phyloP scores from a whole-genome alignment of 2,888 invertebrate species.

The Dendrolimus houi region DNA sequence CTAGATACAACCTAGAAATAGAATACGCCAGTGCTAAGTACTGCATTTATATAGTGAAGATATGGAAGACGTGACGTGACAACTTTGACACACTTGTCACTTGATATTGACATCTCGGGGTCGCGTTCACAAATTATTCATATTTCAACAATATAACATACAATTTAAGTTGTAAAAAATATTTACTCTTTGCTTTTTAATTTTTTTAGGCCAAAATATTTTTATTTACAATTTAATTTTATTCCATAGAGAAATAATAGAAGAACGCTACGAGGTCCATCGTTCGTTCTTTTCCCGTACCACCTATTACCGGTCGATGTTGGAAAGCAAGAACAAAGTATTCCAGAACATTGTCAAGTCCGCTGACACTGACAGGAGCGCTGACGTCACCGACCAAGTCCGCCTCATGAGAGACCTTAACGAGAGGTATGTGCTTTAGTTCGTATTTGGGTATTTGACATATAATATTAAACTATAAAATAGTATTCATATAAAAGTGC shows the following conservation, averaged over 20 bases:
- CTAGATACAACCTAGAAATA: too few relatives aligned
- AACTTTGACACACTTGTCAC: too few relatives aligned
- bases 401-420: conserved; percentile 87
- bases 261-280: conserved; percentile 85
- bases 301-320: conserved; percentile 93
- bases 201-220: neutral
- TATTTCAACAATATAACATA: too few relatives aligned
- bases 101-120: too few relatives aligned
- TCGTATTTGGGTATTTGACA: too few relatives aligned
- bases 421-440: conserved; percentile 67
- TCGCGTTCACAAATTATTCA: too few relatives aligned
- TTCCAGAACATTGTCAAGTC: conserved; percentile 90
- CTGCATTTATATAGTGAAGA: too few relatives aligned
- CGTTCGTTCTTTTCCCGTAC: conserved; percentile 92
- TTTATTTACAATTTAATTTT: neutral
- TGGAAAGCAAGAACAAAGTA: conserved; percentile 96
- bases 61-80: too few relatives aligned
- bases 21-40: too few relatives aligned
- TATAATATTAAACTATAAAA: too few relatives aligned
- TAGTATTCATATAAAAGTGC: too few relatives aligned
- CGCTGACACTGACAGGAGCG: conserved; percentile 83
- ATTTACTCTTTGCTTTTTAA: too few relatives aligned
- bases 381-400: conserved; percentile 83
- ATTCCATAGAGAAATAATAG: conserved; percentile 81
- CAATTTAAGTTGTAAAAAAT: neutral